A percentile compares a stretch with the other conserved stretches of the same genome.
Evolutionary conservation across 2,113 vertebrate species (phyloP).

Genomic region (Callocephalon fimbriatum): DNA sequence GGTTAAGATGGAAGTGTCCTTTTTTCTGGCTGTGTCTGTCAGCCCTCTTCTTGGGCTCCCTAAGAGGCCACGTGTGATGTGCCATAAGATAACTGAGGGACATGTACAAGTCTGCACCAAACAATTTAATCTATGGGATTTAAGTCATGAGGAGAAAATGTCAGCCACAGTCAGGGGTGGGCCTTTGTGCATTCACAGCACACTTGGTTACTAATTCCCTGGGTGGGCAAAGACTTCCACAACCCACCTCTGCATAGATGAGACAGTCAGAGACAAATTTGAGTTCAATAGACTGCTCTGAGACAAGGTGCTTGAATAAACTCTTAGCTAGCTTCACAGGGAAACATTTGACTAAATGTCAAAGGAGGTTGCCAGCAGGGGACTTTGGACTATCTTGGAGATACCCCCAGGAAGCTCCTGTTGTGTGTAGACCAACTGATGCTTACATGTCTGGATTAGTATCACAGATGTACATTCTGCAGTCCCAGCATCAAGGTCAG

Average conservation of each 20-base stretch:
- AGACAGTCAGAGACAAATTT: background rate
- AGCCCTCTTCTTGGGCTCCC: background rate
- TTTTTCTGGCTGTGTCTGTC: background rate
- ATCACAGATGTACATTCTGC: background rate
- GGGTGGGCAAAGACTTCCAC: background rate
- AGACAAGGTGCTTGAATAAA: background rate
- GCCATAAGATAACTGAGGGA: background rate
- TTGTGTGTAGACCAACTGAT: fast-evolving
- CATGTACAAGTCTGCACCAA: background rate
- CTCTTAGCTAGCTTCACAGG: background rate
- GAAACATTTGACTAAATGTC: background rate
- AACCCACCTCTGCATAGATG: background rate
- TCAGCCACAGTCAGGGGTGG: background rate
- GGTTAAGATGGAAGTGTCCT: background rate
- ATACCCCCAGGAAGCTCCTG: background rate
- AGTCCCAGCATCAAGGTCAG: background rate
- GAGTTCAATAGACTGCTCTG: background rate
- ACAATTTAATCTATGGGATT: background rate
- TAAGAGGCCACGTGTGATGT: background rate
- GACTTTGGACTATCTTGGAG: background rate
- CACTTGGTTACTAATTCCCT: background rate
- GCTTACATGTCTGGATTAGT: background rate
- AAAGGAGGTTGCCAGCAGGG: background rate
- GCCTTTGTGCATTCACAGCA: background rate
- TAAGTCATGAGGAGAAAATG: background rate